These are phyloP conservation scores for Andrena bucephala DNA, from an alignment of 2,888 invertebrate species.

Conservation along the genomic window DNA sequence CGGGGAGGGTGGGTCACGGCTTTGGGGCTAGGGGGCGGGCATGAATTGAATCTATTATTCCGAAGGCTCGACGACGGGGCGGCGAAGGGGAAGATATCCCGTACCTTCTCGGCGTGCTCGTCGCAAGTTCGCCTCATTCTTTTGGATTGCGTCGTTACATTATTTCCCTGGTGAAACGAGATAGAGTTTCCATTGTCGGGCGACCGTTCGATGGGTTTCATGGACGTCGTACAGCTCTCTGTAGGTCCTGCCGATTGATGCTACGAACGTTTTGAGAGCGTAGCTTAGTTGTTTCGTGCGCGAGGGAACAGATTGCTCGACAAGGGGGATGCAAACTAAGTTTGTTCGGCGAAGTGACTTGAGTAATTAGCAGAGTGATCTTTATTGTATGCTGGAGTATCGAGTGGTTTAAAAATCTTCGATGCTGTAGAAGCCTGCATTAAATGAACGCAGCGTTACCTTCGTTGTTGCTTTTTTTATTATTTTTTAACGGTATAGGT, in stretches of 20 bases:
- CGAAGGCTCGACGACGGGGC: conserved; percentile 54
- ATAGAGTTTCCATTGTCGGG: conserved; percentile 7
- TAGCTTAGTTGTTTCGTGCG: background rate
- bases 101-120: conserved; percentile 21
- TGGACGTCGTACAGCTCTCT: background rate
- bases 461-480: background rate
- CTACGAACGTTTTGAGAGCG: background rate
- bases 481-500: background rate
- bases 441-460: background rate
- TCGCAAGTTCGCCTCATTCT: conserved; percentile 60
- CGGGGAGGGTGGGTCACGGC: background rate
- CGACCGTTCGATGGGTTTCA: conserved; percentile 18
- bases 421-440: no score
- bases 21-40: conserved; percentile 10
- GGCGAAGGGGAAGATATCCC: conserved; percentile 52
- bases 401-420: background rate
- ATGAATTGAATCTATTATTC: conserved; percentile 70
- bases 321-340: background rate
- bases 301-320: background rate
- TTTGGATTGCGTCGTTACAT: conserved; percentile 52
- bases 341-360: background rate
- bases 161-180: conserved; percentile 47
- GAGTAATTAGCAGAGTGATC: conserved; percentile 3
- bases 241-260: background rate
- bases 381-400: background rate